Evolutionary conservation across 2,113 vertebrate species (phyloP).

Genomic region (Geococcyx californianus): DNA sequence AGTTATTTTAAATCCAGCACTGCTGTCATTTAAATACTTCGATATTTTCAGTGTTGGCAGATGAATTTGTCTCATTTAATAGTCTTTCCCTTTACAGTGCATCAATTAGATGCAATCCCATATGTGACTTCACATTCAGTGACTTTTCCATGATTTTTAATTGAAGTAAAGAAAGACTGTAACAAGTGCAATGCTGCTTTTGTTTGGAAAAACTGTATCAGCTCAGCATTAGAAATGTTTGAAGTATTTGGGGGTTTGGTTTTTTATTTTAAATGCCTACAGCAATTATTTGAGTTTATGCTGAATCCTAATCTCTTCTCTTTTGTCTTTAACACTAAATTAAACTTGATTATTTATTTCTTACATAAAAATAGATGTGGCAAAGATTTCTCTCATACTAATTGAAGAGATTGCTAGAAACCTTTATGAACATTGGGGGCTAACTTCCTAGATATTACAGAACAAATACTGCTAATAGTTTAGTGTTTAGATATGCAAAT

Average conservation of each 20-base stretch:
- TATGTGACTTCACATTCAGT: neutral
- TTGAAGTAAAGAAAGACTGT: neutral
- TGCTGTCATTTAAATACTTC: conserved; percentile 28
- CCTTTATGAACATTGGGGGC: neutral
- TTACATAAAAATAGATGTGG: neutral
- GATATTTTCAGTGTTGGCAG: neutral
- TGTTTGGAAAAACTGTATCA: neutral
- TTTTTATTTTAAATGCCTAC: neutral
- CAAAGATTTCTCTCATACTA: neutral
- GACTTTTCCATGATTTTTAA: neutral
- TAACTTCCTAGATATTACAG: neutral
- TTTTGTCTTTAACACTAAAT: neutral
- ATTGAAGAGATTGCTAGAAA: neutral
- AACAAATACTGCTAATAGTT: neutral
- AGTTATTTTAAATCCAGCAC: conserved; percentile 15
- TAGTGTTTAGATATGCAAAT: neutral
- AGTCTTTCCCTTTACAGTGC: neutral
- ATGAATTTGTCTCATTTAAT: conserved; percentile 2
- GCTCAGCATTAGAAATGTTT: neutral
- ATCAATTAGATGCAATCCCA: neutral
- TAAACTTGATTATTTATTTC: neutral
- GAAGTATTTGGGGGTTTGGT: neutral
- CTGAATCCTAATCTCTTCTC: neutral
- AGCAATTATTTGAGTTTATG: neutral
- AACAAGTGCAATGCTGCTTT: neutral